Conservation (phyloP, 2,888 invertebrate genomes). For the Neocrepidodera transversa region DNA sequence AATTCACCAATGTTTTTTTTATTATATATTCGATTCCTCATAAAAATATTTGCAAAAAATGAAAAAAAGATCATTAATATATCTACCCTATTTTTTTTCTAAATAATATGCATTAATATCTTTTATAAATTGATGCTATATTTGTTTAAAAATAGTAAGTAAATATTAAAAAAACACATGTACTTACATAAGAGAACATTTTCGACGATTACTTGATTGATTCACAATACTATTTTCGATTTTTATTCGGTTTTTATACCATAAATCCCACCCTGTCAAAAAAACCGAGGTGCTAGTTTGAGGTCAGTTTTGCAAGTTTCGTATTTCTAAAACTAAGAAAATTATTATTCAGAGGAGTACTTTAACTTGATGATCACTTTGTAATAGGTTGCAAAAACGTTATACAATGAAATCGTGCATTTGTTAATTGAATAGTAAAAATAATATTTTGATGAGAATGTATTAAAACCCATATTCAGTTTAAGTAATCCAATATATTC, state of each 20-base stretch:
- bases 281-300: constrained; percentile 5
- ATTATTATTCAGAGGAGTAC: constrained; percentile 12
- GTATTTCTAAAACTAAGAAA: background rate
- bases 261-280: constrained; percentile 8
- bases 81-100: too few relatives aligned
- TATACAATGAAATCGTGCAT: constrained; percentile 1
- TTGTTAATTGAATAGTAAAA: background rate
- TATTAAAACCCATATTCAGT: too few relatives aligned
- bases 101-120: too few relatives aligned
- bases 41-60: too few relatives aligned
- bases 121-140: too few relatives aligned
- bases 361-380: constrained; percentile 7
- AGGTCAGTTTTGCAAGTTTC: constrained; percentile 23
- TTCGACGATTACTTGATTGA: constrained; percentile 2
- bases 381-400: constrained; percentile 16
- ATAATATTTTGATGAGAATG: background rate
- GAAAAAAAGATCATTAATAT: too few relatives aligned
- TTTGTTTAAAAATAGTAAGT: too few relatives aligned
- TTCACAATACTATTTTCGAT: background rate
- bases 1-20: too few relatives aligned
- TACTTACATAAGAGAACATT: constrained; percentile 23
- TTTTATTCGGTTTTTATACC: constrained; percentile 7
- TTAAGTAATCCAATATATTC: too few relatives aligned
- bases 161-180: background rate
- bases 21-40: too few relatives aligned